Evolutionary conservation across 2,888 invertebrate genomes (phyloP), one percentile per base, ranked within the genome.

Genomic region (Standfussiana lucernea): DNA sequence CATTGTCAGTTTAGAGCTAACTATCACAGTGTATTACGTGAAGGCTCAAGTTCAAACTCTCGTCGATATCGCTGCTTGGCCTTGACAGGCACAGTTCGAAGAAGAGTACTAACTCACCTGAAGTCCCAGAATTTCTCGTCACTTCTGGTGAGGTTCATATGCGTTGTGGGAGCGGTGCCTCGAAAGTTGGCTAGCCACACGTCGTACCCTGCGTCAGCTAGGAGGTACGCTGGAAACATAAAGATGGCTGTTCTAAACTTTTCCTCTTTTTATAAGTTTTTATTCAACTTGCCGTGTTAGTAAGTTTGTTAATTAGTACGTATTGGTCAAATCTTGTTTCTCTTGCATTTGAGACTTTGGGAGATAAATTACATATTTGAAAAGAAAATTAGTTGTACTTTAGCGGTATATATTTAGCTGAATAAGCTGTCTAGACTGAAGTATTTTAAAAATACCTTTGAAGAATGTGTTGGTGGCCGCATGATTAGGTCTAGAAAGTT

Each of bases 161-260:
- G 97, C 1, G 93, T 87, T 0, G 95, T 94, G 89, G 97, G 97
- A 6, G 90, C 64, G 76, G 94, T 97, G 8, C 97, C 97, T 66
- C 97, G 94, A 3, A 95, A 80, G 86, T 97, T 97, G 0, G 96
- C 96, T 21, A 97, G 85, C 97, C 97, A 97, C 1, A 97, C 97
- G 82, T 97, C 97, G 84, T 97, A 97, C 0, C 97, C 97, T 6
- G 95, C 95, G 82, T 97, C 97, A 3, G 97, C 97, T 76, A 97
- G 91, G 13, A 97, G 84, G 82, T 95, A 97, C 4, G 95, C 97
- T 97, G 92, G 40, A 95, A 94, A 21, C 11, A 66, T n/a, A 53
- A 62, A 56, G 4, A 56, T 8, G 11, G 7, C 2, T 21, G 5
- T 3, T 80, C 28, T 47, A 45, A 32, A 24, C 47, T 11, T 40